phyloP scores from a whole-genome alignment of 2,113 vertebrate species.

The Pithys albifrons region DNA sequence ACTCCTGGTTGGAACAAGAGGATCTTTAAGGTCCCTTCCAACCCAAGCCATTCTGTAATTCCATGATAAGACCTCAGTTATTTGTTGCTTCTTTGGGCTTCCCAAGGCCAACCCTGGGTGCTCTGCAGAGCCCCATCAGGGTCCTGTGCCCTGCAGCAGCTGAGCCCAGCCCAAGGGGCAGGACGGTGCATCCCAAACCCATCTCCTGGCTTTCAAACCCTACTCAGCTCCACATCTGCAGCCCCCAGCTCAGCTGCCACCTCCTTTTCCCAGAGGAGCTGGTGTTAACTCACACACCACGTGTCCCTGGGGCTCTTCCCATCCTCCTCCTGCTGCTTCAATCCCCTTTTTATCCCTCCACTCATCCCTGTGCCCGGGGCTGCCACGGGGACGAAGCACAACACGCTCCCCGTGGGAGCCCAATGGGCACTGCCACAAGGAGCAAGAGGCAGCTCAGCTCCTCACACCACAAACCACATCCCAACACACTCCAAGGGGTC shows the following conservation, averaged over 20 bases:
- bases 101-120: neutral
- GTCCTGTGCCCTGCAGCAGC: neutral
- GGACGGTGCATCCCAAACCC: neutral
- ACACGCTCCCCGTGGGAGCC: neutral
- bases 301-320: neutral
- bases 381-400: fast-evolving
- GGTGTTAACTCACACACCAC: fast-evolving
- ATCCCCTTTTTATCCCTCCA: neutral
- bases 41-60: neutral
- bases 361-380: neutral
- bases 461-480: neutral
- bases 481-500: fast-evolving
- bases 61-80: neutral
- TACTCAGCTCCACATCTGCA: neutral
- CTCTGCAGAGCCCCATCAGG: neutral
- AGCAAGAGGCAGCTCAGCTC: neutral
- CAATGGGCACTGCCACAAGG: neutral
- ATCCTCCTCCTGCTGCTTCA: neutral
- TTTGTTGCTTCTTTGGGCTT: neutral
- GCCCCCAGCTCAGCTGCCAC: neutral
- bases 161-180: neutral
- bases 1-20: neutral
- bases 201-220: neutral
- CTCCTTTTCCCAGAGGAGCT: neutral
- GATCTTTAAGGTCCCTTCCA: neutral